Evolutionary conservation across 1,140 invertebrate genomes (phyloP).

Genomic region (Bacillus rossius): DNA sequence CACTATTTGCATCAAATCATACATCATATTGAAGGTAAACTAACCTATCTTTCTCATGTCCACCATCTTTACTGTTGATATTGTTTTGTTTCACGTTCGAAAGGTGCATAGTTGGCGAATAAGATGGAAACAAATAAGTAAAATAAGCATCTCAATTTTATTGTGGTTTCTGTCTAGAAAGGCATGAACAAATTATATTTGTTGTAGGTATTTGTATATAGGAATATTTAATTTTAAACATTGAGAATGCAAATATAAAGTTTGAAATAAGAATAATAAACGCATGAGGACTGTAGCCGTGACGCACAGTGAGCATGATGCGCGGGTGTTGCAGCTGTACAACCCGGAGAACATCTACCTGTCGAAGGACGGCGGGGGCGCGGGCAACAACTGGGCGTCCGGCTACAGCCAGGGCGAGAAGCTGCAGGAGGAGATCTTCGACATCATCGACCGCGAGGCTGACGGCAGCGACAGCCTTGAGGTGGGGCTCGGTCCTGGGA

Average conservation of each 20-base stretch:
- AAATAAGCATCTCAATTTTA: neutral
- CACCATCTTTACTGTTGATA: no score
- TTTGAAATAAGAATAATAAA: no score
- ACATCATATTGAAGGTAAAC: no score
- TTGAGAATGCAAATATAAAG: no score
- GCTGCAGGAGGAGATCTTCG: conserved; percentile 96
- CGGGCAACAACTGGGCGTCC: conserved; percentile 99
- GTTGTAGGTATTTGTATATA: neutral
- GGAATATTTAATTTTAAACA: conserved; percentile 16
- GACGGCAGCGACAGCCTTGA: conserved; percentile 98
- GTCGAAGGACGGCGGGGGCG: conserved; percentile 96
- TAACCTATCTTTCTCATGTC: no score
- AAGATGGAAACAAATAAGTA: neutral
- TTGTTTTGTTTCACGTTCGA: no score
- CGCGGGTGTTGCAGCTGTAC: conserved; percentile 70
- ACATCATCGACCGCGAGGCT: conserved; percentile 97
- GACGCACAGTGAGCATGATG: no score
- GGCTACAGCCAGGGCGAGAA: conserved; percentile 92
- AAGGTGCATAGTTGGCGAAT: no score
- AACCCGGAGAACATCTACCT: conserved; percentile 98
- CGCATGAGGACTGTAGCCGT: no score
- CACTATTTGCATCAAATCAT: conserved; percentile 5
- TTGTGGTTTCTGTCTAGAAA: neutral
- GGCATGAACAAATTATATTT: neutral
- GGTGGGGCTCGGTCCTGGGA: conserved; percentile 46